These are phyloP conservation scores for Barbus barbus DNA, from an alignment of 2,113 vertebrate species.

Conservation along the genomic window DNA sequence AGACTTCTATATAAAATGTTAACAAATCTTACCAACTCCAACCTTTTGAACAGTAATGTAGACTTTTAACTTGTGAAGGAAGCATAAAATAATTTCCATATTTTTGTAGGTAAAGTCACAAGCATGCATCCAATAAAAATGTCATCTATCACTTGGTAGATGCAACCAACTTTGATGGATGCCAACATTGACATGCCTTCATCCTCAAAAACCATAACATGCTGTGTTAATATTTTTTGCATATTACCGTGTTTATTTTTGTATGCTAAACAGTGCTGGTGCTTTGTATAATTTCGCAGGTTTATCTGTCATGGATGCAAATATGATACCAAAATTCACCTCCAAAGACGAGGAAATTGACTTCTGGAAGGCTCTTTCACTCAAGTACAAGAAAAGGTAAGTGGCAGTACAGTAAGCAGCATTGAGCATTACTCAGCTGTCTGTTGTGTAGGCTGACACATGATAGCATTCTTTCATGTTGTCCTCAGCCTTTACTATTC, in stretches of 20 bases:
- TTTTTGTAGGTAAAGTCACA: neutral
- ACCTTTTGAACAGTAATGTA: too few species aligned
- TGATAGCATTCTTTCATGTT: constrained; percentile 17
- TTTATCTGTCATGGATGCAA: constrained; percentile 87
- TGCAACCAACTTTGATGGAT: neutral
- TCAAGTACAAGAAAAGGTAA: constrained; percentile 93
- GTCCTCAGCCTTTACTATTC: neutral
- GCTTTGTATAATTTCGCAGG: constrained; percentile 69
- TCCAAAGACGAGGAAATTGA: constrained; percentile 93
- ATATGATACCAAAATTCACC: constrained; percentile 90
- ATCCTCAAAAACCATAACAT: too few species aligned
- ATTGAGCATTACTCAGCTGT: neutral
- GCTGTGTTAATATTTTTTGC: neutral
- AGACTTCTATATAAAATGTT: too few species aligned
- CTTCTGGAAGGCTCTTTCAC: constrained; percentile 91
- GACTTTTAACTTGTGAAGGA: neutral
- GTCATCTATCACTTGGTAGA: neutral
- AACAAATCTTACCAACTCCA: too few species aligned
- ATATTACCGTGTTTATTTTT: neutral
- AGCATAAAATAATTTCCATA: neutral
- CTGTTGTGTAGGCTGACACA: neutral
- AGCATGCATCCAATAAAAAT: neutral
- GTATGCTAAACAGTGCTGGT: neutral
- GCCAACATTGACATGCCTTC: too few species aligned
- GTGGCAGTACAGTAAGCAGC: constrained; percentile 17